Evolutionary conservation across 2,113 vertebrate species (phyloP).

Genomic region (Hylia prasina): DNA sequence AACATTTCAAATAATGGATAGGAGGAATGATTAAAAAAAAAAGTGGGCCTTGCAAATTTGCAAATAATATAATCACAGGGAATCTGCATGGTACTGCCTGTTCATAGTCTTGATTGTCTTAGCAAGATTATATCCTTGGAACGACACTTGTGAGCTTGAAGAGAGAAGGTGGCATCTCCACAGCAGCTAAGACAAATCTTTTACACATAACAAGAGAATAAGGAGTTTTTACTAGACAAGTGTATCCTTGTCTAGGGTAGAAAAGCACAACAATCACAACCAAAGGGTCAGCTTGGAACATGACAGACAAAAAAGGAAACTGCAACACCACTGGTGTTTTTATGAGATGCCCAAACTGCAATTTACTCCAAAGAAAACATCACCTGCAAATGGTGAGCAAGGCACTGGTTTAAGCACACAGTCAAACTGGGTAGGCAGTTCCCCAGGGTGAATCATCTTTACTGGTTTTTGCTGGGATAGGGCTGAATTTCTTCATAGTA

Average conservation of each 20-base stretch:
- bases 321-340: not conserved
- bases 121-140: not conserved
- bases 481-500: not conserved
- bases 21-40: not conserved
- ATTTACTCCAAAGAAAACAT: not conserved
- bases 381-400: not conserved
- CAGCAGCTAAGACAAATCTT: not conserved
- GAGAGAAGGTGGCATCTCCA: not conserved
- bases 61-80: not conserved
- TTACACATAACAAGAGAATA: not conserved
- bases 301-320: not conserved
- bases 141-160: not conserved
- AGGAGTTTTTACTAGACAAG: not conserved
- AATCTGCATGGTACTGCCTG: not conserved
- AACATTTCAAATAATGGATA: conserved; percentile 13
- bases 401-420: not conserved
- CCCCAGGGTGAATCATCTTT: not conserved
- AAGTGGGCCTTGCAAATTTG: not conserved
- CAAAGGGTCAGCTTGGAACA: not conserved
- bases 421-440: not conserved
- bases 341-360: not conserved
- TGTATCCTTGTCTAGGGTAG: not conserved
- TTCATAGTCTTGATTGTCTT: not conserved
- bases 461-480: not conserved
- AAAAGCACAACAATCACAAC: not conserved